A percentile compares a stretch with the other conserved stretches of the same genome.
phyloP scores from a whole-genome alignment of 1,140 invertebrate genomes.

The Watersipora subatra region DNA sequence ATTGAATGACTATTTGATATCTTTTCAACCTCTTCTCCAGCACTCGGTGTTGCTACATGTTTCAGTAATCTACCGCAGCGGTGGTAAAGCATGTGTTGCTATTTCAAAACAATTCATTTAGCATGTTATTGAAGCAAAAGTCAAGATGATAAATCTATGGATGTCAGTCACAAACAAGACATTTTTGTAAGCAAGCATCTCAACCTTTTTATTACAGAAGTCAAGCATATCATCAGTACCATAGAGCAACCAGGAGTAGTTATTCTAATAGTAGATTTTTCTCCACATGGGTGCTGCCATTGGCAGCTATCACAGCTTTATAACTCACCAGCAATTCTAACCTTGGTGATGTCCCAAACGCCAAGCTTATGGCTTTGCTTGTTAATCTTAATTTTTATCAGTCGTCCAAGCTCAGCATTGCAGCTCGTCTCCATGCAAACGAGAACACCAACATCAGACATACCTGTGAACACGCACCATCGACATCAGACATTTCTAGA shows the following conservation, averaged over 20 bases:
- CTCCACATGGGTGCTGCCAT: neutral
- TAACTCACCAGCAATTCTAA: neutral
- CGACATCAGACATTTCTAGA: too few species aligned
- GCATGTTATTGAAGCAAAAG: too few species aligned
- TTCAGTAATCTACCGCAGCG: too few species aligned
- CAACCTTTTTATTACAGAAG: neutral
- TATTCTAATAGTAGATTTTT: neutral
- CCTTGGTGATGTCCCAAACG: neutral
- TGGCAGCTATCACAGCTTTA: neutral
- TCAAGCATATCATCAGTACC: neutral
- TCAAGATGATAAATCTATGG: neutral
- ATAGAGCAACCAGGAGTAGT: neutral
- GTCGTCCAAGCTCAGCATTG: neutral
- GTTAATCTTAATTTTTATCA: neutral
- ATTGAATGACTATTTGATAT: too few species aligned
- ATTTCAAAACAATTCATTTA: too few species aligned
- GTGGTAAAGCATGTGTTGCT: too few species aligned
- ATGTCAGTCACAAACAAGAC: neutral
- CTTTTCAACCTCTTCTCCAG: too few species aligned
- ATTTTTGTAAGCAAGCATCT: neutral
- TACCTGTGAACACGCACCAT: neutral
- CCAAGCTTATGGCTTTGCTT: neutral
- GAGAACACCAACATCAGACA: neutral
- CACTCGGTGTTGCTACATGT: too few species aligned
- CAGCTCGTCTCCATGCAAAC: neutral